Evolutionary conservation across 2,797 vertebrate genomes (phyloP).

Genomic region (Numenius phaeopus): DNA sequence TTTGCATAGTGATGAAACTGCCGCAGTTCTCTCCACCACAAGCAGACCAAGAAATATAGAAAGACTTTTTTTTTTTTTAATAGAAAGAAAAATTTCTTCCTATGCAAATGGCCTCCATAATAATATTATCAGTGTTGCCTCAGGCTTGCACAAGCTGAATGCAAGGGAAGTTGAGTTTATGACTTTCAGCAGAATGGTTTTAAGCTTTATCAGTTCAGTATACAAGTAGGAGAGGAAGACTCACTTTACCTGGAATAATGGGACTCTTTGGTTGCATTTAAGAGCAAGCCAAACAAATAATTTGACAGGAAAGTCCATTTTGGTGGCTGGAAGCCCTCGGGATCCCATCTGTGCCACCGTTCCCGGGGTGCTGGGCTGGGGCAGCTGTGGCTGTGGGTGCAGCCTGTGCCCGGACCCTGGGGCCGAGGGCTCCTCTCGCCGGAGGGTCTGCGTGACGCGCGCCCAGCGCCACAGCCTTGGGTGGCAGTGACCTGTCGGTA

Average conservation of each 20-base stretch:
- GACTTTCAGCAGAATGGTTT: conserved; percentile 21
- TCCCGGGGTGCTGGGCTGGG: background rate
- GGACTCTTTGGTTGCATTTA: background rate
- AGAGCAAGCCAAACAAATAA: background rate
- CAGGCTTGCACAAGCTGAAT: conserved; percentile 42
- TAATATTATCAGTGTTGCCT: conserved; percentile 56
- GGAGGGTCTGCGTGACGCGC: fast-evolving
- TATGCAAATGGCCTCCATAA: conserved; percentile 54
- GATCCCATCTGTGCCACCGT: background rate
- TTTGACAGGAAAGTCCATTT: background rate
- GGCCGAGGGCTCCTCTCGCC: background rate
- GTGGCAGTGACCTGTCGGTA: fast-evolving
- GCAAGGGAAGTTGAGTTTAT: conserved; percentile 21
- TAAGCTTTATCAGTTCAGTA: background rate
- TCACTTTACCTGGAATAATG: background rate
- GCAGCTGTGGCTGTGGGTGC: background rate
- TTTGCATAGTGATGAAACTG: background rate
- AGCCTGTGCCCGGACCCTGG: fast-evolving
- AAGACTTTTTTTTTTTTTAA: conserved; percentile 14
- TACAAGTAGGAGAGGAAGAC: background rate
- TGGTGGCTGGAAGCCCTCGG: background rate
- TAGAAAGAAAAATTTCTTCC: conserved; percentile 51
- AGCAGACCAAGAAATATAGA: background rate
- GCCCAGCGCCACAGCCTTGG: fast-evolving
- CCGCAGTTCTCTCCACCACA: background rate